Conservation (phyloP, 2,797 vertebrate species). For the Paratrypauchen microcephalus region DNA sequence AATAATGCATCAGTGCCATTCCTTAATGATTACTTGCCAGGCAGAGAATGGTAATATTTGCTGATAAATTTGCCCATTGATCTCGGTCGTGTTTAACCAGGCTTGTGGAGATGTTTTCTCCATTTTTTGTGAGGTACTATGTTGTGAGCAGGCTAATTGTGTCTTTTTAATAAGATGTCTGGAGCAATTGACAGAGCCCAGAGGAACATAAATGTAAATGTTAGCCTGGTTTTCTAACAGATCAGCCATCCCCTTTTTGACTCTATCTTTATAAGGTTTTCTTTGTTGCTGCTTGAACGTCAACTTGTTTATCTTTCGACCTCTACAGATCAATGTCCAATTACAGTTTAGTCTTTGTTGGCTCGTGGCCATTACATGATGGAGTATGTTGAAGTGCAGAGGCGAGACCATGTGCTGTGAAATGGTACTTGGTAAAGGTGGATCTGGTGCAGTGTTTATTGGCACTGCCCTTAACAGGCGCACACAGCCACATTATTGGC, state of each 20-base stretch:
- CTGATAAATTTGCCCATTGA: slow-evolving; percentile 81
- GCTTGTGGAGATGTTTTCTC: slow-evolving; percentile 52
- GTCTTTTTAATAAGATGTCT: slow-evolving; percentile 24
- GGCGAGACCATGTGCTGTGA: slow-evolving; percentile 41
- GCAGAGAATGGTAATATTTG: slow-evolving; percentile 77
- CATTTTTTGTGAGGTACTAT: slow-evolving; percentile 28
- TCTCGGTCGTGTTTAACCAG: slow-evolving; percentile 72
- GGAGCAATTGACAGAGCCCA: slow-evolving; percentile 40
- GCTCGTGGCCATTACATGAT: slow-evolving; percentile 31
- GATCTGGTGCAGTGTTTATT: slow-evolving; percentile 44
- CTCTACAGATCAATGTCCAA: slow-evolving; percentile 63
- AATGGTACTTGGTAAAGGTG: slow-evolving; percentile 37
- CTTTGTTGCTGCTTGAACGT: slow-evolving; percentile 30
- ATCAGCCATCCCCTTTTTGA: slow-evolving; percentile 20
- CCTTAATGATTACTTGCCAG: slow-evolving; percentile 81
- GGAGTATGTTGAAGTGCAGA: slow-evolving; percentile 29
- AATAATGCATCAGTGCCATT: slow-evolving; percentile 80
- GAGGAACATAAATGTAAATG: slow-evolving; percentile 26
- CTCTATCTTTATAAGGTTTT: slow-evolving; percentile 26
- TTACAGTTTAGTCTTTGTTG: slow-evolving; percentile 54
- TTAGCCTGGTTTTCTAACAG: slow-evolving; percentile 22
- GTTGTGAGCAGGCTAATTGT: slow-evolving; percentile 47
- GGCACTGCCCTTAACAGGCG: slow-evolving; percentile 43
- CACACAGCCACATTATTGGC: slow-evolving; percentile 56
- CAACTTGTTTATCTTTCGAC: slow-evolving; percentile 52